Evolutionary conservation across 2,113 vertebrate genomes (phyloP).

Genomic region (Furnarius figulus): DNA sequence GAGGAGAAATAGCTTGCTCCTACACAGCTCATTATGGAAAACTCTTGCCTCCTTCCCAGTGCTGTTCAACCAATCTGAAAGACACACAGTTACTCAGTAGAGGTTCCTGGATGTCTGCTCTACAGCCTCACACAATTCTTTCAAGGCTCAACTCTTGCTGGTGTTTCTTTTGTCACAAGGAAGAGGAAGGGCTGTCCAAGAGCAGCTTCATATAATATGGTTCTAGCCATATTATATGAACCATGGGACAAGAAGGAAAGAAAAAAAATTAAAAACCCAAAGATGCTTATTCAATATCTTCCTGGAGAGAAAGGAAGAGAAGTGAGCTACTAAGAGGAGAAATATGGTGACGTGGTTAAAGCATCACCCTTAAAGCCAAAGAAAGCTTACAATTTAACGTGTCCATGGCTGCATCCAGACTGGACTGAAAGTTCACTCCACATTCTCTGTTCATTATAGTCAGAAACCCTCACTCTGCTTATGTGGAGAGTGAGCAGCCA

Average conservation of each 20-base stretch:
- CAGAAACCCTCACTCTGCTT: not conserved
- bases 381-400: not conserved
- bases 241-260: not conserved
- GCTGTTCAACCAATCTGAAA: not conserved
- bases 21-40: not conserved
- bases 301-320: not conserved
- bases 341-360: not conserved
- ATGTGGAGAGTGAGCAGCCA: not conserved
- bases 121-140: not conserved
- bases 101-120: not conserved
- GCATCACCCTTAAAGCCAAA: not conserved
- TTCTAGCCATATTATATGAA: too few species aligned
- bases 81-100: not conserved
- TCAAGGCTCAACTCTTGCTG: not conserved
- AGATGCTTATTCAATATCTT: not conserved
- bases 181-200: not conserved
- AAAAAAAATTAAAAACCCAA: not conserved
- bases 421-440: not conserved
- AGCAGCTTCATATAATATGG: not conserved
- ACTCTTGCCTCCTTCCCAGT: not conserved
- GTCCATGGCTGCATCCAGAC: not conserved
- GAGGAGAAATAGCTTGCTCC: not conserved
- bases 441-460: not conserved
- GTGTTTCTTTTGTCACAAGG: not conserved
- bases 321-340: not conserved